phyloP scores from a whole-genome alignment of 2,888 invertebrate species.

The Chironomus riparius region DNA sequence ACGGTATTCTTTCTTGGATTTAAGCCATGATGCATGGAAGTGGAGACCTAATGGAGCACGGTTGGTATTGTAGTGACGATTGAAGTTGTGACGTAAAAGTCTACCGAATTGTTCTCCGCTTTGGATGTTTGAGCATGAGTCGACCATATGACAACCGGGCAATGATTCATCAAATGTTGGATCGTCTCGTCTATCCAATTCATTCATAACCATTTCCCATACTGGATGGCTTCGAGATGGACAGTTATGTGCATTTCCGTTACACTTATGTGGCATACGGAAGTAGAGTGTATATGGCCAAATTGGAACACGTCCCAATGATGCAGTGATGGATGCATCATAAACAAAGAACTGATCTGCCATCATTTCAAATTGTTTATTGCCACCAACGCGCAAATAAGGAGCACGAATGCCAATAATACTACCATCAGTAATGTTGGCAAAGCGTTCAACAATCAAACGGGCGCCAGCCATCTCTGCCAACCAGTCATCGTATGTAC shows the following conservation, averaged over 20 bases:
- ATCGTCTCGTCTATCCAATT: slow-evolving; percentile 85
- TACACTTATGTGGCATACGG: slow-evolving; percentile 92
- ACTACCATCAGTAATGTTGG: slow-evolving; percentile 85
- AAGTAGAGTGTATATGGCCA: slow-evolving; percentile 98
- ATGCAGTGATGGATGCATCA: slow-evolving; percentile 89
- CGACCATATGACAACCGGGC: slow-evolving; percentile 90
- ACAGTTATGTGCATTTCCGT: slow-evolving; percentile 88
- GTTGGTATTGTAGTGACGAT: slow-evolving; percentile 87
- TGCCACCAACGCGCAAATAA: slow-evolving; percentile 82
- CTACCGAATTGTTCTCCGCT: slow-evolving; percentile 83
- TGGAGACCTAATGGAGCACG: slow-evolving; percentile 85
- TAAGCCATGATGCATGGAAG: slow-evolving; percentile 93
- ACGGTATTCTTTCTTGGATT: slow-evolving; percentile 86
- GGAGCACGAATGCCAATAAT: slow-evolving; percentile 84
- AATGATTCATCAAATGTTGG: slow-evolving; percentile 88
- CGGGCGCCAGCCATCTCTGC: slow-evolving; percentile 91
- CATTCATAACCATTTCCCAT: slow-evolving; percentile 97
- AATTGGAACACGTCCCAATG: slow-evolving; percentile 78
- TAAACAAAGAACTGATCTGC: slow-evolving; percentile 89
- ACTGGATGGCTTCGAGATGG: slow-evolving; percentile 85
- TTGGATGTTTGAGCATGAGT: slow-evolving; percentile 88
- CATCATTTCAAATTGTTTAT: slow-evolving; percentile 96
- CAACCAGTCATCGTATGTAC: slow-evolving; percentile 83
- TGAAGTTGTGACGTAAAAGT: slow-evolving; percentile 86
- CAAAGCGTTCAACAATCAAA: slow-evolving; percentile 77